phyloP scores from a whole-genome alignment of 1,140 invertebrate genomes.

The Danaus melanippus region DNA sequence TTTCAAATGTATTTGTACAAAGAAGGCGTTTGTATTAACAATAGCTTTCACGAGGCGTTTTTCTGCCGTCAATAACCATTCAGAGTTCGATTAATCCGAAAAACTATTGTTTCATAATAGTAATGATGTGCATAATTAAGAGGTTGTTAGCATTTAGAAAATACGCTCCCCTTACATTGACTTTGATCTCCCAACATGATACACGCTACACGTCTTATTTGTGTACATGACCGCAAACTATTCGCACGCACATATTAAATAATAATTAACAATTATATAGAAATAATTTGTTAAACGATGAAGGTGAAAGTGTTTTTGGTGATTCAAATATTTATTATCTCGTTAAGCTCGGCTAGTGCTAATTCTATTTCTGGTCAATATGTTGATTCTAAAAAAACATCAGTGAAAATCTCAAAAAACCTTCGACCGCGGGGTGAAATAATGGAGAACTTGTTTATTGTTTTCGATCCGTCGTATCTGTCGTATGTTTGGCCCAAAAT shows the following conservation, averaged over 20 bases:
- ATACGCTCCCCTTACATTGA: constrained; percentile 27
- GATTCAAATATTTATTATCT: constrained; percentile 33
- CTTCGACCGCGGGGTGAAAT: constrained; percentile 31
- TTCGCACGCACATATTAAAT: constrained; percentile 24
- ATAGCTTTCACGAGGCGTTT: too few species aligned
- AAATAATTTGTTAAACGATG: constrained; percentile 21
- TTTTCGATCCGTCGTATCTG: constrained; percentile 65
- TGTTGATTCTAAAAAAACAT: constrained; percentile 33
- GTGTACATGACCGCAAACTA: constrained; percentile 26
- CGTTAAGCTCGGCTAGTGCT: constrained; percentile 16
- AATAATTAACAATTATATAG: constrained; percentile 17
- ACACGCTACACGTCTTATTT: constrained; percentile 26
- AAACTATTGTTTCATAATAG: constrained; percentile 19
- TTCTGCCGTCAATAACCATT: too few species aligned
- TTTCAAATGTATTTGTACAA: too few species aligned
- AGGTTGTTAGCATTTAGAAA: constrained; percentile 32
- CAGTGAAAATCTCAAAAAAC: constrained; percentile 28
- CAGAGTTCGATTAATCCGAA: constrained; percentile 9
- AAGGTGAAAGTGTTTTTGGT: constrained; percentile 28
- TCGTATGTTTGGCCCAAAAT: constrained; percentile 67
- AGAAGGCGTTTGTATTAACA: too few species aligned
- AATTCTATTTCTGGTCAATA: constrained; percentile 25
- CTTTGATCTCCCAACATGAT: constrained; percentile 16
- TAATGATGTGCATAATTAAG: constrained; percentile 21
- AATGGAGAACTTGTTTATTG: constrained; percentile 56